These are phyloP conservation scores for Rhizomys pruinosus DNA, from an alignment of 2,113 vertebrate species.

Conservation along the genomic window DNA sequence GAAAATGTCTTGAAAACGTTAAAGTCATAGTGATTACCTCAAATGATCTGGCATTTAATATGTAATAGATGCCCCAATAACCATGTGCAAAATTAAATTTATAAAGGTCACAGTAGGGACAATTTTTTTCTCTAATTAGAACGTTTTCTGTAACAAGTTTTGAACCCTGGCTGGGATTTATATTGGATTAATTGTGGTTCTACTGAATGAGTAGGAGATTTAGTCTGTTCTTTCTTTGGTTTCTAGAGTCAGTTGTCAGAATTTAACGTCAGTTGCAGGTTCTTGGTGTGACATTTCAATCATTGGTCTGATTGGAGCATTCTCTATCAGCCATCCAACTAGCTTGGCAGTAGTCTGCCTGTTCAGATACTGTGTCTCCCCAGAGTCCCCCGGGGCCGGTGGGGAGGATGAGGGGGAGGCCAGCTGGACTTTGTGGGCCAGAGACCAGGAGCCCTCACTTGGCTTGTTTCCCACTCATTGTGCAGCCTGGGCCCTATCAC, in stretches of 20 bases:
- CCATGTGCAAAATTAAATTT: background rate
- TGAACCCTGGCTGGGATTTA: background rate
- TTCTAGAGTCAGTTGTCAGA: background rate
- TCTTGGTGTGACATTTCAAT: conserved; percentile 46
- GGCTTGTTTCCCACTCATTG: conserved; percentile 87
- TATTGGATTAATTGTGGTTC: background rate
- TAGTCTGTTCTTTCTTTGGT: background rate
- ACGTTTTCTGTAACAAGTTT: background rate
- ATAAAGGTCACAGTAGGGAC: background rate
- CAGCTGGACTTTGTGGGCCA: conserved; percentile 76
- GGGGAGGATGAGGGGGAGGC: conserved; percentile 70
- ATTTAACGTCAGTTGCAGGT: background rate
- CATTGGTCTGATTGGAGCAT: background rate
- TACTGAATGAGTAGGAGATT: background rate
- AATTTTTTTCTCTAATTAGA: background rate
- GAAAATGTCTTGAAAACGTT: conserved; percentile 45
- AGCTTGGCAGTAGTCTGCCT: background rate
- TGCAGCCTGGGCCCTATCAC: conserved; percentile 85
- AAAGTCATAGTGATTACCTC: background rate
- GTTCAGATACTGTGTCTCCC: conserved; percentile 73
- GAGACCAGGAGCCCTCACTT: conserved; percentile 80
- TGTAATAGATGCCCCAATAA: background rate
- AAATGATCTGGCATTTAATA: background rate
- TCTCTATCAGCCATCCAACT: background rate
- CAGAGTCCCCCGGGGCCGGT: conserved; percentile 40